Base-by-base conservation (phyloP, 2,797 vertebrate species). In the Lepidocolaptes lacrymiger region DNA sequence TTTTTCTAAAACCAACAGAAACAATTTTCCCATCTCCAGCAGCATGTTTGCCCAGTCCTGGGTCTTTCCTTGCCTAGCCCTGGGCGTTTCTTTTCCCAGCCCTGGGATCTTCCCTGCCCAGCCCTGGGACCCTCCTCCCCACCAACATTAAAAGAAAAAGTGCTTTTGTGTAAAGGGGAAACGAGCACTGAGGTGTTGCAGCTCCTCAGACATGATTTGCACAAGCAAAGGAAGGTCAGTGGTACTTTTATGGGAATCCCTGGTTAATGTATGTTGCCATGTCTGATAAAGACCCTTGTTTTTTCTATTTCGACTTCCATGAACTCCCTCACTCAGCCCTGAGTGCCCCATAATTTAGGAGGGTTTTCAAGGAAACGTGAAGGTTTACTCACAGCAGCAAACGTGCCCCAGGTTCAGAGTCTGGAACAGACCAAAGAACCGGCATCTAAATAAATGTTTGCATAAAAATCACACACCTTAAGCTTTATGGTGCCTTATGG, bases 361-460 rank as follows among this genome's bases (percentile, higher is more conserved):
- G 37, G 41, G 14, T 27, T 79, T 88, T 30, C 27, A 48, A 71
- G 62, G 77, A 74, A 37, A 16, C 17, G 1, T 0, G 2, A 10
- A 69, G 64, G 27, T 64, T 56, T 59, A 30, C 21, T 46, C 30
- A 11, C 3, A 1, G 49, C 17, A 2, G 28, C 51, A n/a, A 52
- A 73, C 0, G 3, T 15, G 61, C 32, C 48, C 28, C 28, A 19
- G 82, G 69, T 68, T 28, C 43, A 36, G 87, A 59, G 26, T 41
- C 39, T 74, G 1, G 37, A 44, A 36, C 52, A 61, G 76, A 62
- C 41, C 56, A 34, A 64, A 84, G 84, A 37, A 51, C 32, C 5
- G 1, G 27, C 63, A 23, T 54, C 84, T 91, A 86, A 91, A 91
- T 66, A 86, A 86, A 91, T 77, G 81, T 95, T 96, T 28, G 34